Conservation (phyloP, 2,797 vertebrate species). For the Tapirus indicus region DNA sequence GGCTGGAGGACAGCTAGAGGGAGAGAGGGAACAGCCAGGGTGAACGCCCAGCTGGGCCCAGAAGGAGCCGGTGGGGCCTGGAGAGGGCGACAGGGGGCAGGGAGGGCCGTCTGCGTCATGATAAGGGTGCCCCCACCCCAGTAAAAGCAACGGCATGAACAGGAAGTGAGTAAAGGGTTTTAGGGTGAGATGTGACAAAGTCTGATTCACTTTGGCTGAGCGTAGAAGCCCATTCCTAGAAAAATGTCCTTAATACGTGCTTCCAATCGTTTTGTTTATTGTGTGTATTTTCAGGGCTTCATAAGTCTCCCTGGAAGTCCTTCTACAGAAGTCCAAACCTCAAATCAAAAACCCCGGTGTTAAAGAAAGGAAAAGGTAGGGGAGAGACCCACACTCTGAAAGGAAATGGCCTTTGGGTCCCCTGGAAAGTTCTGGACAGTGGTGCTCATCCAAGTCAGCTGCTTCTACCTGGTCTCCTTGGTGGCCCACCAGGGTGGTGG, state of each 20-base stretch:
- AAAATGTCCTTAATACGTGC: not conserved
- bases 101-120: not conserved
- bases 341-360: not conserved
- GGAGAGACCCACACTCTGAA: not conserved
- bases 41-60: not conserved
- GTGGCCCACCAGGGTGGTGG: not conserved
- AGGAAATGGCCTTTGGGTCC: not conserved
- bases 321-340: not conserved
- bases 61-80: not conserved
- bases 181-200: not conserved
- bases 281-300: not conserved
- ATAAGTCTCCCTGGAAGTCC: not conserved
- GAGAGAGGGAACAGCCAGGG: not conserved
- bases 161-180: constrained; percentile 9
- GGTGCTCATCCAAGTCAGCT: not conserved
- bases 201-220: not conserved
- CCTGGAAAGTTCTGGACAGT: not conserved
- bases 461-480: not conserved
- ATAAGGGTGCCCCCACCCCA: not conserved
- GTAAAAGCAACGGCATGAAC: not conserved
- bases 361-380: not conserved
- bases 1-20: not conserved
- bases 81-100: not conserved
- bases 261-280: not conserved
- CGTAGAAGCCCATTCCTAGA: not conserved